phyloP scores from a whole-genome alignment of 1,140 invertebrate species.

The Heliconius himera region DNA sequence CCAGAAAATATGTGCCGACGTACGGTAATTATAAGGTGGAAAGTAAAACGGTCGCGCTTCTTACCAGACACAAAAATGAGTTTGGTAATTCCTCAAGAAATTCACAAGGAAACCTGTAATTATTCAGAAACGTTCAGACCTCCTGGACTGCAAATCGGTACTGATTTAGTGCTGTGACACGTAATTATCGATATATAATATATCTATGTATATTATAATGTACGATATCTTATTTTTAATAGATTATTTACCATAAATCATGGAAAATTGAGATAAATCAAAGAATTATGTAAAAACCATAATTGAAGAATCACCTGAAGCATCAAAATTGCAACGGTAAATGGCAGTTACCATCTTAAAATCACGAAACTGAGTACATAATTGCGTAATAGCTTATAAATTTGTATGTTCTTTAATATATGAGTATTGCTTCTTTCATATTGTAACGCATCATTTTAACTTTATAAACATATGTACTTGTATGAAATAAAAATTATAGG shows the following conservation, averaged over 20 bases:
- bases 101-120: slow-evolving; percentile 64
- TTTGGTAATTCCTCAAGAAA: slow-evolving; percentile 60
- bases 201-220: slow-evolving; percentile 4
- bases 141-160: slow-evolving; percentile 52
- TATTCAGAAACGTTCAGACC: slow-evolving; percentile 53
- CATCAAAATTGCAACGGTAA: slow-evolving; percentile 32
- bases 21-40: slow-evolving; percentile 66
- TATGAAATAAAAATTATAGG: background rate
- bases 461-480: background rate
- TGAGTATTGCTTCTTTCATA: background rate
- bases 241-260: background rate
- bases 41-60: slow-evolving; percentile 37
- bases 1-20: background rate
- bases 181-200: slow-evolving; percentile 30
- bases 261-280: background rate
- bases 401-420: slow-evolving; percentile 42
- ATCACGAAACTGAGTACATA: slow-evolving; percentile 61
- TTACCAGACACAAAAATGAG: slow-evolving; percentile 54
- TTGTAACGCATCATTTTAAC: background rate
- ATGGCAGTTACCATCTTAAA: slow-evolving; percentile 38
- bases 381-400: slow-evolving; percentile 68
- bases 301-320: slow-evolving; percentile 21
- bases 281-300: background rate
- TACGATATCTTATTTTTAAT: background rate
- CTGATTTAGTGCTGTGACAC: slow-evolving; percentile 44